Evolutionary conservation across 1,140 invertebrate species (phyloP), one percentile per base, ranked within the genome.

Genomic region (Drusus annulatus): DNA sequence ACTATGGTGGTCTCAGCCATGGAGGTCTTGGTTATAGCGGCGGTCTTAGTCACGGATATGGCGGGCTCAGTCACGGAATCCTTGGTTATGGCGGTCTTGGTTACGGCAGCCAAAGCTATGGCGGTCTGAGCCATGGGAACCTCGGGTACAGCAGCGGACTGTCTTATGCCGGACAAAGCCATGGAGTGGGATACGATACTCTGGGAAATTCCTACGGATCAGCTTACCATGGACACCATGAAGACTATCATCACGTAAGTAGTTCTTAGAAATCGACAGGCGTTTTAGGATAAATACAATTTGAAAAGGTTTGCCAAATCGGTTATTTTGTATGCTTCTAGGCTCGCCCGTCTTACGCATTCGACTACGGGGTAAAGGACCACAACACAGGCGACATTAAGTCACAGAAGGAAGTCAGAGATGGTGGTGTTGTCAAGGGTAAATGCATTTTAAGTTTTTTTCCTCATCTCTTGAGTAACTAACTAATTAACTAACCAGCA

Each of bases 351-450:
- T 88, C 88, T 82, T 91, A 91, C 80, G 85, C 88, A 28, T 91
- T 90, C 80, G 88, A 90, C 76, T 91, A 91, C 76, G 90, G 89
- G 54, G 90, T 91, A 0, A 90, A 91, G 76, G 90, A 91, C 80
- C 87, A 88, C 15, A 89, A 91, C 81, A 91, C 90, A 1, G 90
- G 90, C 16, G 90, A 91, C 79, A 86, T 90, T 15, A 91, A 91
- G 80, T 88, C 88, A 17, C 91, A 92, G 78, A 87, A 90, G 75
- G 91, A 92, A 82, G 86, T 87, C 19, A 85, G 91, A 78, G 90
- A 91, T 80, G 90, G 91, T n/a, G 90, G 90, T 81, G 87, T 90
- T n/a, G 89, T 91, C 23, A 90, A 90, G 88, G 91, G 91, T 88
- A 84, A 78, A 21, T 56, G 3, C 19, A n/a, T 7, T 19, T 19